Evolutionary conservation across 2,113 vertebrate species (phyloP).

Genomic region (Thamnaconus septentrionalis): DNA sequence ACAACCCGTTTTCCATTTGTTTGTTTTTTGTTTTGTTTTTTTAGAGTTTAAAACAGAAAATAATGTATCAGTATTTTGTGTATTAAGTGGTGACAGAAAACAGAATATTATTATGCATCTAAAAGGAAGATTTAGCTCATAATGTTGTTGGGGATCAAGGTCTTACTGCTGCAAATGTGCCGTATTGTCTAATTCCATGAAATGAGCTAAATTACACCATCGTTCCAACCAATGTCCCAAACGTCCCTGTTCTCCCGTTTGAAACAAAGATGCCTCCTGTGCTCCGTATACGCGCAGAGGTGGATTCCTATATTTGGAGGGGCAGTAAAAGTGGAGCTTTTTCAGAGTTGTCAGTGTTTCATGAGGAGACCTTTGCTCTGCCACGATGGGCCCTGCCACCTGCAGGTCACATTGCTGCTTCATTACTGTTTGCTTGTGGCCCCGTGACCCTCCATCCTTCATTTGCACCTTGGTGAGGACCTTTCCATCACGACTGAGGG

Average conservation of each 20-base stretch:
- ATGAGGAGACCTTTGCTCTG: constrained; percentile 42
- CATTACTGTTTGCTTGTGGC: constrained; percentile 74
- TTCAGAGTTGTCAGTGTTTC: constrained; percentile 16
- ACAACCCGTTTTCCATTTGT: no score
- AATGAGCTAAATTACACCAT: no score
- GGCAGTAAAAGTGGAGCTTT: constrained; percentile 6
- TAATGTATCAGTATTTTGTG: no score
- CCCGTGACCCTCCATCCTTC: constrained; percentile 68
- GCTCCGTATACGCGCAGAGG: not conserved
- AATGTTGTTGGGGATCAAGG: no score
- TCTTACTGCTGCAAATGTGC: no score
- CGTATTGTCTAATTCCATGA: no score
- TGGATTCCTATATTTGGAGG: not conserved
- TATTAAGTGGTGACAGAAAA: no score
- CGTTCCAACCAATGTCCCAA: not conserved
- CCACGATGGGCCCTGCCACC: constrained; percentile 44
- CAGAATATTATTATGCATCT: no score
- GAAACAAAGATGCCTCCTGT: constrained; percentile 7
- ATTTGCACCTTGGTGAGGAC: constrained; percentile 78
- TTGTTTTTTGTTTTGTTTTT: no score
- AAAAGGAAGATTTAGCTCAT: no score
- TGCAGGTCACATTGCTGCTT: constrained; percentile 72
- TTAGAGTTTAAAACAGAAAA: no score
- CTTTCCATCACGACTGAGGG: constrained; percentile 67
- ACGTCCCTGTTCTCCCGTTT: not conserved